Percentiles rank a stretch among this genome's conserved stretches.
Evolutionary conservation across 2,888 invertebrate genomes (phyloP).

Genomic region (Piscicola geometra): DNA sequence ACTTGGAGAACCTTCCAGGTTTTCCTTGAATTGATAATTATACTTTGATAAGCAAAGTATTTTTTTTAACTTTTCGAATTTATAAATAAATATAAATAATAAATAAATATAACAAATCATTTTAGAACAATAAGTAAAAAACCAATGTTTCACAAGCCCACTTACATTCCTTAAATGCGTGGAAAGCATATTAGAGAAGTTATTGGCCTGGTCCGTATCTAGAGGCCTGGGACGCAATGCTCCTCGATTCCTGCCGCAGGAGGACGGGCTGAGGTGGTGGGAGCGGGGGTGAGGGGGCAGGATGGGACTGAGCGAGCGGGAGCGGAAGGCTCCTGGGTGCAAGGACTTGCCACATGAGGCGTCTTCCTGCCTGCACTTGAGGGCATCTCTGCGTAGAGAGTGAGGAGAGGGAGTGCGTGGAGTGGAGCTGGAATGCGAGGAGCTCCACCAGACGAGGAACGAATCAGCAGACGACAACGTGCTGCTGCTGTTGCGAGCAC

Average conservation of each 20-base stretch:
- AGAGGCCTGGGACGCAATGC: too few species aligned
- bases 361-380: neutral
- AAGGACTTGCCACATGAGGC: neutral
- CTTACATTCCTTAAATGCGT: neutral
- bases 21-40: neutral
- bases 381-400: neutral
- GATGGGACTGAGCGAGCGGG: conserved; percentile 20
- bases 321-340: conserved; percentile 3
- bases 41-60: too few species aligned
- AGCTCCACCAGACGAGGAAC: conserved; percentile 28
- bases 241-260: neutral
- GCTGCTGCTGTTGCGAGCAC: neutral
- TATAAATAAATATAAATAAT: too few species aligned
- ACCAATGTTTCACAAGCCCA: neutral
- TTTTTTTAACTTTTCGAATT: too few species aligned
- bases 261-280: neutral
- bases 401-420: neutral
- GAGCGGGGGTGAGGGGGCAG: neutral
- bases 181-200: neutral
- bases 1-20: neutral
- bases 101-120: neutral
- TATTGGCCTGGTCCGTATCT: neutral
- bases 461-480: conserved; percentile 20
- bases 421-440: neutral
- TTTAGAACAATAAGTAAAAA: neutral